Evolutionary conservation across 2,113 vertebrate genomes (phyloP).

Genomic region (Sarotherodon lohbergeri): DNA sequence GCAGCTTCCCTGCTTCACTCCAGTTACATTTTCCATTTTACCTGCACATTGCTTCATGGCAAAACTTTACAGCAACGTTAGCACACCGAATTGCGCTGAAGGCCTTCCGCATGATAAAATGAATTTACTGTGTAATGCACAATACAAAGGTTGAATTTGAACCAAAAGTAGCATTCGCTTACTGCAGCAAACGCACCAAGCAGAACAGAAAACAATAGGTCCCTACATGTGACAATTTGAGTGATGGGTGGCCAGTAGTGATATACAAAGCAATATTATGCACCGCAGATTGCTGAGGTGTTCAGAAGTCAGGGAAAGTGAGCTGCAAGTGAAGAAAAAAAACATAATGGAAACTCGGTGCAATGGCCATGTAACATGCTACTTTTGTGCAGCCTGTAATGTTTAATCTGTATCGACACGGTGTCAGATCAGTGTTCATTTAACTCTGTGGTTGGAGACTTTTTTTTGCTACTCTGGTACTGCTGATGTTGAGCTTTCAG

Average conservation of each 20-base stretch:
- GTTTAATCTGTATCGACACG: not conserved
- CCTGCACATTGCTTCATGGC: not conserved
- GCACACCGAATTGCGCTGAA: not conserved
- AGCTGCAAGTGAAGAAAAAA: not conserved
- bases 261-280: constrained; percentile 15
- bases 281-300: not conserved
- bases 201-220: constrained; percentile 9
- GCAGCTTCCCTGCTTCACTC: not conserved
- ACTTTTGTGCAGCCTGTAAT: not conserved
- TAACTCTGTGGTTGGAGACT: not conserved
- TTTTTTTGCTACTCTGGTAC: not conserved
- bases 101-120: not conserved
- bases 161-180: not conserved
- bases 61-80: not conserved
- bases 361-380: not conserved
- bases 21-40: not conserved
- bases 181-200: not conserved
- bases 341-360: not conserved
- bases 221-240: constrained; percentile 22
- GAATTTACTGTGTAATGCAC: not conserved
- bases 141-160: not conserved
- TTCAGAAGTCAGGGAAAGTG: not conserved
- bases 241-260: constrained; percentile 25
- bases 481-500: not conserved
- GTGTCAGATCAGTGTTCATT: not conserved